These are phyloP conservation scores for Drosophila bunnanda DNA, from an alignment of 2,888 invertebrate species.

Conservation along the genomic window DNA sequence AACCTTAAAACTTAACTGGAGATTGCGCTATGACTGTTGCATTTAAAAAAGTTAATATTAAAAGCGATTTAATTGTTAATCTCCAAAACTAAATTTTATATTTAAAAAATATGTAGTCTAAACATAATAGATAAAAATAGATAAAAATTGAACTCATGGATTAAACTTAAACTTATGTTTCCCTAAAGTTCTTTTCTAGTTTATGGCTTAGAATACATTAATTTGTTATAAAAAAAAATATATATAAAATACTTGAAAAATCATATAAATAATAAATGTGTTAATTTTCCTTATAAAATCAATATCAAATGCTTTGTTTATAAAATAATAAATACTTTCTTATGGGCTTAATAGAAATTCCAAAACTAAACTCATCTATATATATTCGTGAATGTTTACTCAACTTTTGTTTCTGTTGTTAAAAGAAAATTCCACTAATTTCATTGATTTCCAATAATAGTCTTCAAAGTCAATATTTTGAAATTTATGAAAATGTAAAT, in stretches of 20 bases:
- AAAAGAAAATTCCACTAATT: background rate
- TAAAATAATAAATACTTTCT: background rate
- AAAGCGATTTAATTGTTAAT: background rate
- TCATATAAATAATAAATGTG: background rate
- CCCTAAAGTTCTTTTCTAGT: no score
- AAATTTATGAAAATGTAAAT: slow-evolving; percentile 12
- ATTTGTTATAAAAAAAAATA: background rate
- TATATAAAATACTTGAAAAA: background rate
- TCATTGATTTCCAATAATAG: slow-evolving; percentile 12
- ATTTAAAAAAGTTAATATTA: background rate
- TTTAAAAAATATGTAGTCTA: background rate
- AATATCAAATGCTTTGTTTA: background rate
- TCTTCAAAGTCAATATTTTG: slow-evolving; percentile 4
- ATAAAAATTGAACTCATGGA: no score
- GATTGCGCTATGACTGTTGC: background rate
- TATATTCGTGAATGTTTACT: background rate
- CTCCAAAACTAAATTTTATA: no score
- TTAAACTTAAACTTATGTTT: no score
- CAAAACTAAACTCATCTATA: background rate
- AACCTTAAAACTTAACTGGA: slow-evolving; percentile 9
- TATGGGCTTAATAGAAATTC: background rate
- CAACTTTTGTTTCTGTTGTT: background rate
- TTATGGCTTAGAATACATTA: no score
- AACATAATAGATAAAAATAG: no score
- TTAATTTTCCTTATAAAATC: background rate